These are phyloP conservation scores for Elephantulus edwardii DNA, from an alignment of 2,113 vertebrate species.

Conservation along the genomic window DNA sequence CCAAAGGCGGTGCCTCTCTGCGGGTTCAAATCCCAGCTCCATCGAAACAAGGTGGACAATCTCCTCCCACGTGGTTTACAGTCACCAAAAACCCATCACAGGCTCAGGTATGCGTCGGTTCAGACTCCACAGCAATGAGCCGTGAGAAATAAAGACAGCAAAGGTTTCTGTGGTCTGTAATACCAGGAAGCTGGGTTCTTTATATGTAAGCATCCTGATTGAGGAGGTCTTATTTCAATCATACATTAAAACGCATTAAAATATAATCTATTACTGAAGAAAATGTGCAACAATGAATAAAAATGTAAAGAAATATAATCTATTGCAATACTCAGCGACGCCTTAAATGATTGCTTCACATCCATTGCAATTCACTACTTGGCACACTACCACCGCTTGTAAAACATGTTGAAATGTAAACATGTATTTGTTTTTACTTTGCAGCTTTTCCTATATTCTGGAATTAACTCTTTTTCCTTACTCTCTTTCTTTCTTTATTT, in stretches of 20 bases:
- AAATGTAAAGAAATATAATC: no score
- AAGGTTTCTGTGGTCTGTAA: not conserved
- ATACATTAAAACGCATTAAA: not conserved
- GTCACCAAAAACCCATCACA: no score
- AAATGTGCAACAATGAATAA: no score
- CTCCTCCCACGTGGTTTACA: no score
- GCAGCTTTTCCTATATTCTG: constrained; percentile 10
- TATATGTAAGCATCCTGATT: not conserved
- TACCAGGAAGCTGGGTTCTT: not conserved
- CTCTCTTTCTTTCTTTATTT: not conserved
- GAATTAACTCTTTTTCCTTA: not conserved
- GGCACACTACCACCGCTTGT: not conserved
- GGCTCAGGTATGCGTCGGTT: no score
- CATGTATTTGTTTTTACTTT: constrained; percentile 40
- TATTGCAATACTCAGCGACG: no score
- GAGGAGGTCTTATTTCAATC: not conserved
- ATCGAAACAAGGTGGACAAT: no score
- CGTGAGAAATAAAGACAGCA: not conserved
- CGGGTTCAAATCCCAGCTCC: no score
- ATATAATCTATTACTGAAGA: not conserved
- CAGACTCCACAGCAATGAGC: no score
- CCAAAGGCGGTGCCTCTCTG: no score
- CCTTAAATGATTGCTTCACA: no score
- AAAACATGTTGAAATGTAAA: constrained; percentile 42
- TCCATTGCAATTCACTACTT: constrained; percentile 3